Percentiles rank a stretch among this genome's conserved stretches.
These are phyloP conservation scores for Liasis olivaceus DNA, from an alignment of 2,797 vertebrate genomes.

Conservation along the genomic window DNA sequence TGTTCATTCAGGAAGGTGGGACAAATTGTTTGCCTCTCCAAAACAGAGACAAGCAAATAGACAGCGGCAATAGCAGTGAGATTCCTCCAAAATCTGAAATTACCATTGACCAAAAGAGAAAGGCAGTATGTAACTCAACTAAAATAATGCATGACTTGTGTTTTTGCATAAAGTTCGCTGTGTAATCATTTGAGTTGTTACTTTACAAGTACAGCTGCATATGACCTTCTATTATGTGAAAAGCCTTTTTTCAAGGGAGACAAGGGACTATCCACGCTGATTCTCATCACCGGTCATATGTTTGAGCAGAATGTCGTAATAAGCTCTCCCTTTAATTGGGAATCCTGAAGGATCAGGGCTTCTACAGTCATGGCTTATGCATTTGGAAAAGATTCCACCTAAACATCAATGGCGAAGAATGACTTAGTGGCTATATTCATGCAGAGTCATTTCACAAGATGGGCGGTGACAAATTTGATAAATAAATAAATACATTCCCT, in stretches of 20 bases:
- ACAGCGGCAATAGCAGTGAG: not conserved
- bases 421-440: not conserved
- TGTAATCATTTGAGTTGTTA: not conserved
- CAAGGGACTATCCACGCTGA: not conserved
- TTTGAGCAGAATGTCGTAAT: not conserved
- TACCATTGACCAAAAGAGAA: not conserved
- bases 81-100: not conserved
- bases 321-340: not conserved
- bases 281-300: not conserved
- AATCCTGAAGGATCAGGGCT: not conserved
- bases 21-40: not conserved
- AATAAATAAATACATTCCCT: not conserved
- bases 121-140: not conserved
- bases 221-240: not conserved
- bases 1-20: not conserved
- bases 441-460: too few species aligned
- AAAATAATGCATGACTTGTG: not conserved
- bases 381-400: not conserved
- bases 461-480: too few species aligned
- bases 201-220: not conserved
- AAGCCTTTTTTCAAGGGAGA: not conserved
- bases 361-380: not conserved
- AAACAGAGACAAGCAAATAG: not conserved
- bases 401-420: not conserved
- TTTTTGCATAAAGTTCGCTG: not conserved